Evolutionary conservation across 2,797 vertebrate species (phyloP), one percentile per base, ranked within the genome.

Genomic region (Buceros bicornis): DNA sequence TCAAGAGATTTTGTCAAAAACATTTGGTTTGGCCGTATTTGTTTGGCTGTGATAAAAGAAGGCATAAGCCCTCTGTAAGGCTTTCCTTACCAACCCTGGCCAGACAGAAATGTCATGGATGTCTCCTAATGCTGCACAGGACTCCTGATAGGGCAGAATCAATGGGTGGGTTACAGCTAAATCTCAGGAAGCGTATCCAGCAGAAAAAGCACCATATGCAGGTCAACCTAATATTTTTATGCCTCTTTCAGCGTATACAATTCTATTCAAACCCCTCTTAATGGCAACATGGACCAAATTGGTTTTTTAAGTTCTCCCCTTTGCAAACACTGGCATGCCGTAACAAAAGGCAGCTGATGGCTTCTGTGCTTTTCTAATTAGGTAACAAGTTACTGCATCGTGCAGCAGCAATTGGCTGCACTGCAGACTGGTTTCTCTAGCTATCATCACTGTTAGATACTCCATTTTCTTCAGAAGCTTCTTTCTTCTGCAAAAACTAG

Each of bases 381-480:
- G 56, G 56, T 57, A 35, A n/a, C 7, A 6, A 54, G 65, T 56
- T 42, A 25, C 28, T 82, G 84, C 66, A 21, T 42, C 1, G 0
- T 50, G 37, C 0, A 0, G 47, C 3, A 7, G 28, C 28, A 40
- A 13, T 17, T 1, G 0, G 19, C 35, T 78, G 53, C 24, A 8
- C 50, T 74, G 50, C 4, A 12, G 20, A 13, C 28, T 65, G 57
- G 57, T 81, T 53, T 22, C 72, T 65, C 19, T 29, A 40, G 43
- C 43, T 37, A 4, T 42, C 81, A 26, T 28, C 42, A 45, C 33
- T 10, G 26, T 25, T 17, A 47, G 42, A 35, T 20, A 35, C 24
- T 61, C 24, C 4, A 14, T 80, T 93, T 79, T 54, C 43, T 69
- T 56, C 74, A 82, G 45, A 60, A 81, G 20, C 26, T 10, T 43